Conservation (phyloP, 2,888 invertebrate species). For the Phortica magna region DNA sequence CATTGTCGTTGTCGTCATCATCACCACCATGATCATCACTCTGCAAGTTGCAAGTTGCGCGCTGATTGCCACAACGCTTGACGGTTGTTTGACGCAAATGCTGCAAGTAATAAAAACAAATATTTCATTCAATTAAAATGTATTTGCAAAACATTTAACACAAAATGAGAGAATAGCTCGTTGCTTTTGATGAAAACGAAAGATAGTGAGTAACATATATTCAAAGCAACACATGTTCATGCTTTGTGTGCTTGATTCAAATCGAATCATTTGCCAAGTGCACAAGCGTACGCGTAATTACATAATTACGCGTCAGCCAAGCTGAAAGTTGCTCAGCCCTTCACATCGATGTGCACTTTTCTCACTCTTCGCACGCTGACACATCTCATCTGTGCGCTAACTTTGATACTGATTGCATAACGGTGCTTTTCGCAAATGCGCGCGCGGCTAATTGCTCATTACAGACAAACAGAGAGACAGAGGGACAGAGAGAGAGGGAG, state of each 20-base stretch:
- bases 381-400: slow-evolving; percentile 16
- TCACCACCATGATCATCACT: too few species aligned
- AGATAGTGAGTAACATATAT: too few species aligned
- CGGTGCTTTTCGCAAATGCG: background rate
- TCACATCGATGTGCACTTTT: background rate
- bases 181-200: too few species aligned
- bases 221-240: too few species aligned
- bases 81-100: background rate
- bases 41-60: slow-evolving; percentile 36
- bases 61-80: background rate
- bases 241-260: background rate
- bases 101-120: background rate
- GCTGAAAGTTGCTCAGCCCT: background rate
- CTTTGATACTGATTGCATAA: slow-evolving; percentile 30
- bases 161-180: too few species aligned
- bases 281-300: slow-evolving; percentile 7
- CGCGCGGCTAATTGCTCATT: slow-evolving; percentile 14
- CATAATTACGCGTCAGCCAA: slow-evolving; percentile 13
- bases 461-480: slow-evolving; percentile 2
- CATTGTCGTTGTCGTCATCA: slow-evolving; percentile 41
- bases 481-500: background rate
- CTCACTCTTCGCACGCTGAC: background rate
- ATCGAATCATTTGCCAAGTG: background rate
- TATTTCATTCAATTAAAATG: too few species aligned
- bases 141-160: too few species aligned